phyloP scores from a whole-genome alignment of 2,888 invertebrate genomes.

The Osedax frankpressi region DNA sequence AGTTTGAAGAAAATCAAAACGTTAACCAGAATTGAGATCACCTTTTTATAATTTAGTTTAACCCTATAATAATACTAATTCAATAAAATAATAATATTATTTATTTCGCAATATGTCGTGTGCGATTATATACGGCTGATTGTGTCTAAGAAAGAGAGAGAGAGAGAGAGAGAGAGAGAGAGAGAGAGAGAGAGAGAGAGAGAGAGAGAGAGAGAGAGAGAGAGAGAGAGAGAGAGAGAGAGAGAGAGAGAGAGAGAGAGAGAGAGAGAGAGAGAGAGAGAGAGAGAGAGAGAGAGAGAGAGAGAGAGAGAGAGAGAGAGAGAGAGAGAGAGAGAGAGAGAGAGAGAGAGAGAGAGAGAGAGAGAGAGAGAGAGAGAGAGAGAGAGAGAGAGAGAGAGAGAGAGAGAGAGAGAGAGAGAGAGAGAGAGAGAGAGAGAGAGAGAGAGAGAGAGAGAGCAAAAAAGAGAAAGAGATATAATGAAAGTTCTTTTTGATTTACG shows the following conservation, averaged over 20 bases:
- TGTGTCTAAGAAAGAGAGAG: too few relatives aligned
- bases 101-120: too few relatives aligned
- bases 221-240: background rate
- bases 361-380: background rate
- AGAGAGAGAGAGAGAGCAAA: background rate
- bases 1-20: too few relatives aligned
- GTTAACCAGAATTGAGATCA: too few relatives aligned
- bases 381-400: background rate
- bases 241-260: background rate
- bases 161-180: background rate
- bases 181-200: background rate
- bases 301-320: background rate
- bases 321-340: background rate
- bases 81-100: too few relatives aligned
- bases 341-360: background rate
- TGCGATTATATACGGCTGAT: too few relatives aligned
- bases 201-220: background rate
- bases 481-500: too few relatives aligned
- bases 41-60: too few relatives aligned
- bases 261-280: background rate
- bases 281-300: background rate
- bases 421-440: background rate
- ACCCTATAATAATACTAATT: too few relatives aligned
- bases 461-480: background rate
- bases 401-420: background rate